phyloP scores from a whole-genome alignment of 2,888 invertebrate genomes.

The Hyposoter dolosus region DNA sequence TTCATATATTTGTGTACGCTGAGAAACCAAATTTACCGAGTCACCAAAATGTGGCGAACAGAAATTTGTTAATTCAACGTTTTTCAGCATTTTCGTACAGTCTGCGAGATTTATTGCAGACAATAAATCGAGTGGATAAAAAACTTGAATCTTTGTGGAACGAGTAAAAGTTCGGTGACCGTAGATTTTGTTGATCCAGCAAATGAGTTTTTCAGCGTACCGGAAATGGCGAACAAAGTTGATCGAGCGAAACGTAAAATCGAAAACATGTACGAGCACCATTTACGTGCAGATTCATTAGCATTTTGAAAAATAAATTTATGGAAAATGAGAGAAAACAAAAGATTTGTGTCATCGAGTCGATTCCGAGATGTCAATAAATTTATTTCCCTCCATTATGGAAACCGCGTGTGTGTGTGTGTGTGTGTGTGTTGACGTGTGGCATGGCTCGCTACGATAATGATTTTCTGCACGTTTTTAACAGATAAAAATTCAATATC shows the following conservation, averaged over 20 bases:
- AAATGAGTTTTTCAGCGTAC: too few relatives aligned
- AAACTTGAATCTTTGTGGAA: too few relatives aligned
- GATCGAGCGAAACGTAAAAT: background rate
- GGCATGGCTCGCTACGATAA: slow-evolving; percentile 56
- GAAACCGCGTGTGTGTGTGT: background rate
- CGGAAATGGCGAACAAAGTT: slow-evolving; percentile 2
- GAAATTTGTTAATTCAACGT: too few relatives aligned
- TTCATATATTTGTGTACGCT: background rate
- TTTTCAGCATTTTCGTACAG: too few relatives aligned
- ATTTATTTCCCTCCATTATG: slow-evolving; percentile 14
- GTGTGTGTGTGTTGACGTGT: slow-evolving; percentile 3
- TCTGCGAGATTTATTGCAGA: too few relatives aligned
- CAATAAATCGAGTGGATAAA: too few relatives aligned
- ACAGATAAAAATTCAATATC: slow-evolving; percentile 23
- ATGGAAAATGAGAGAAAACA: background rate
- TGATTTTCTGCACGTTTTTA: slow-evolving; percentile 45
- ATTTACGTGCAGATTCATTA: background rate
- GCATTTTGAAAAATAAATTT: background rate
- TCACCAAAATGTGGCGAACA: too few relatives aligned
- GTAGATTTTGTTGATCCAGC: too few relatives aligned
- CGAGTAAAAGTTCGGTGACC: too few relatives aligned
- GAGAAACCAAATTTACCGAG: too few relatives aligned
- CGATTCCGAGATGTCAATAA: slow-evolving; percentile 18
- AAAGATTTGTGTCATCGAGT: slow-evolving; percentile 44
- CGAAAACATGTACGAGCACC: background rate